Percentiles rank a stretch among this genome's conserved stretches.
Conservation (phyloP, 2,113 vertebrate species). For the Puma concolor region DNA sequence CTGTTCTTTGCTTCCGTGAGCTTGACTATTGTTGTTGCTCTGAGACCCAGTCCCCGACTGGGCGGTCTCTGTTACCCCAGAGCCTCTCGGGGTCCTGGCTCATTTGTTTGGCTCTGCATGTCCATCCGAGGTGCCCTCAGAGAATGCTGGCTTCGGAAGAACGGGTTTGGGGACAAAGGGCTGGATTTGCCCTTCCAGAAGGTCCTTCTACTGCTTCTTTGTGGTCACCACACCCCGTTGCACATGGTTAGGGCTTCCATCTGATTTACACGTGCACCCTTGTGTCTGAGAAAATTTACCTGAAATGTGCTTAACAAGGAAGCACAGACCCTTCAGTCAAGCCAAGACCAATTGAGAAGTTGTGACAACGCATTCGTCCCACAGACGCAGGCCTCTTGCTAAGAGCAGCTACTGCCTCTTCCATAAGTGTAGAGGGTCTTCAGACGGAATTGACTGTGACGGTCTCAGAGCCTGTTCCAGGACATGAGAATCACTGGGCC, state of each 20-base stretch:
- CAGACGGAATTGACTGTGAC: neutral
- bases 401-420: neutral
- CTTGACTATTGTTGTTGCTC: neutral
- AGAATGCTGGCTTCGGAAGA: neutral
- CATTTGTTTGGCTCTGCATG: neutral
- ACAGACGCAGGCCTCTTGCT: neutral
- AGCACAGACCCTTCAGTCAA: neutral
- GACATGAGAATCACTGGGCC: neutral
- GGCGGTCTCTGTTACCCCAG: neutral
- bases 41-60: neutral
- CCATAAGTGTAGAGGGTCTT: neutral
- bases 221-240: neutral
- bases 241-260: neutral
- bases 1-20: neutral
- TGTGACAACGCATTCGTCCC: neutral
- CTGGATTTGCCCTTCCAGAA: neutral
- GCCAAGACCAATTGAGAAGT: neutral
- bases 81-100: neutral
- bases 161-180: neutral
- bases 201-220: neutral
- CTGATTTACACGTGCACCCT: neutral
- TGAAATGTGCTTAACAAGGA: neutral
- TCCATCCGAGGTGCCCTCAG: neutral
- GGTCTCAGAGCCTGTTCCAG: neutral
- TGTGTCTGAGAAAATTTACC: neutral